Percentiles rank a stretch among this genome's conserved stretches.
Conservation (phyloP, 2,797 vertebrate genomes). For the Danio jaintianensis region DNA sequence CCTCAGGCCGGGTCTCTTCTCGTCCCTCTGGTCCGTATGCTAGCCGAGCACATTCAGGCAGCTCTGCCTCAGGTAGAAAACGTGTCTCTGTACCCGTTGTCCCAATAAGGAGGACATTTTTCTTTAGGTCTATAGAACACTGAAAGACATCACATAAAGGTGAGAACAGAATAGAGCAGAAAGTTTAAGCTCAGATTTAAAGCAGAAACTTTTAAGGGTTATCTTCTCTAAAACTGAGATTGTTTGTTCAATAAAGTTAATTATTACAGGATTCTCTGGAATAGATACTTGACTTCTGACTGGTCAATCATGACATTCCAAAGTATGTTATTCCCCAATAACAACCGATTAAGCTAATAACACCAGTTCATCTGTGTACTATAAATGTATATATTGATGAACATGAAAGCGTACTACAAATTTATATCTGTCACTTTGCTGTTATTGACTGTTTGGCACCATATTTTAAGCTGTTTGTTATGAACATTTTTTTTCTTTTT, state of each 20-base stretch:
- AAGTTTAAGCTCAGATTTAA: not conserved
- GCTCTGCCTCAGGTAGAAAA: constrained; percentile 94
- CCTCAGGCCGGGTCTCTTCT: constrained; percentile 88
- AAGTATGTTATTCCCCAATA: too few relatives aligned
- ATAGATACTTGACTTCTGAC: too few relatives aligned
- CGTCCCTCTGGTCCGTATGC: constrained; percentile 89
- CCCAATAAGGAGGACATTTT: constrained; percentile 91
- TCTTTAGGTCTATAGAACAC: constrained; percentile 98
- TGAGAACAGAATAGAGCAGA: not conserved
- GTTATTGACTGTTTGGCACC: too few relatives aligned
- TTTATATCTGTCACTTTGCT: too few relatives aligned
- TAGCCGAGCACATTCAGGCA: constrained; percentile 93
- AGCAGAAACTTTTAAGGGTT: not conserved
- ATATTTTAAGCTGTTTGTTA: too few relatives aligned
- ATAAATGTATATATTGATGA: too few relatives aligned
- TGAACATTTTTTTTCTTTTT: too few relatives aligned
- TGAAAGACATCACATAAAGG: constrained; percentile 61
- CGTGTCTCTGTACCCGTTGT: constrained; percentile 94
- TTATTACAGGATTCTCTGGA: too few relatives aligned
- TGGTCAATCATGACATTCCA: too few relatives aligned
- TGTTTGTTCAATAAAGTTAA: not conserved
- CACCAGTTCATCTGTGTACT: too few relatives aligned
- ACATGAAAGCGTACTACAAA: too few relatives aligned
- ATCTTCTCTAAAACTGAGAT: not conserved
- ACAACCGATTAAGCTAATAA: too few relatives aligned